phyloP scores from a whole-genome alignment of 37 sponge, comb jelly and placozoan genomes.

The Dysidea cf. avara region DNA sequence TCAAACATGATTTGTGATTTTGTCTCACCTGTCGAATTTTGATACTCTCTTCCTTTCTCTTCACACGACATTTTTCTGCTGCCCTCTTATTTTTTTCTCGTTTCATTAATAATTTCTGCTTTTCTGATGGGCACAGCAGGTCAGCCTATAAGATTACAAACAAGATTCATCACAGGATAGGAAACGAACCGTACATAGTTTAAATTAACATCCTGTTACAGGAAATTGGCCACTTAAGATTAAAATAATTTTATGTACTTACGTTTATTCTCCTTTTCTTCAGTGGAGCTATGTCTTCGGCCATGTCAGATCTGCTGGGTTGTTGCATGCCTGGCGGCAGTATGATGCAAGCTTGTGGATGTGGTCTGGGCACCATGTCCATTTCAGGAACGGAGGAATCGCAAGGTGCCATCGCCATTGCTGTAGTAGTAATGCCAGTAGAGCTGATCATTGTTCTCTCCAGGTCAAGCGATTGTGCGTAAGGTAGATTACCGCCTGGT shows the following conservation, averaged over 20 bases:
- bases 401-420: no score
- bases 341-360: no score
- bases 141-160: constrained; percentile 28
- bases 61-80: constrained; percentile 93
- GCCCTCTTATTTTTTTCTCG: constrained; percentile 96
- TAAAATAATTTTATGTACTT: background rate
- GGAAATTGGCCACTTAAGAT: background rate
- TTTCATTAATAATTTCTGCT: constrained; percentile 76
- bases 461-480: constrained; percentile 53
- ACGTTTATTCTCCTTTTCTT: constrained; percentile 82
- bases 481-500: constrained; percentile 38
- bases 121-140: constrained; percentile 60
- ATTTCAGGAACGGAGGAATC: no score
- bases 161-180: no score
- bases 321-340: no score
- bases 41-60: constrained; percentile 67
- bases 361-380: no score
- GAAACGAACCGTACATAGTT: no score
- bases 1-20: no score
- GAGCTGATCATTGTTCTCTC: constrained; percentile 57
- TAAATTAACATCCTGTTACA: no score
- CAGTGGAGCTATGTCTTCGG: constrained; percentile 54
- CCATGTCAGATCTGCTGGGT: no score
- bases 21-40: constrained; percentile 34
- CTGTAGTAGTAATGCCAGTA: no score